Evolutionary conservation across 2,888 invertebrate genomes (phyloP).

Genomic region (Oscheius sp.): DNA sequence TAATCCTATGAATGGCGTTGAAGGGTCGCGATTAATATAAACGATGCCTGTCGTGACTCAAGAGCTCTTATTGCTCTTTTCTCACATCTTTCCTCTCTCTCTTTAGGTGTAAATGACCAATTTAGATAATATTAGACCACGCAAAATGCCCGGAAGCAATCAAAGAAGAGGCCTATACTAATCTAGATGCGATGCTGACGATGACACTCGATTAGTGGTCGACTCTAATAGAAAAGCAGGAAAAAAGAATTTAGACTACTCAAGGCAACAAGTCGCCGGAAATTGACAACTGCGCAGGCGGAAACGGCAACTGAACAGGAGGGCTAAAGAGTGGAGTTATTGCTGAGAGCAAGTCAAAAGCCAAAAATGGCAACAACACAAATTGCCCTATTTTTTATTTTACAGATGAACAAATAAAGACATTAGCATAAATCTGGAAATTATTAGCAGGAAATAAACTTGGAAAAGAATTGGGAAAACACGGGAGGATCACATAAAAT

Average conservation of each 20-base stretch:
- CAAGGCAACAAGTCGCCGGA: constrained; percentile 10
- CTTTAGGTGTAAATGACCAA: too few relatives aligned
- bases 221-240: constrained; percentile 27
- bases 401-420: background rate
- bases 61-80: constrained; percentile 5
- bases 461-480: background rate
- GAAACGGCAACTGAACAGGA: constrained; percentile 16
- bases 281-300: constrained; percentile 32
- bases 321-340: background rate
- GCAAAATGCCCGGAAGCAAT: constrained; percentile 8
- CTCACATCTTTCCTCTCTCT: background rate
- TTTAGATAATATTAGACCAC: too few relatives aligned
- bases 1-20: constrained; percentile 37
- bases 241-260: constrained; percentile 8
- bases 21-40: constrained; percentile 36
- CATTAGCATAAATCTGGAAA: background rate
- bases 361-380: background rate
- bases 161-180: constrained; percentile 20
- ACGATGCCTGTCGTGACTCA: constrained; percentile 21
- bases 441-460: background rate
- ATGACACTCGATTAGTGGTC: constrained; percentile 36
- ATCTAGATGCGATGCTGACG: constrained; percentile 24
- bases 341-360: background rate
- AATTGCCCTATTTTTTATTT: constrained; percentile 11
- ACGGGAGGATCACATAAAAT: background rate